Conservation (phyloP, 92 coral and sea anemone species). For the Phenganax stokvisi region DNA sequence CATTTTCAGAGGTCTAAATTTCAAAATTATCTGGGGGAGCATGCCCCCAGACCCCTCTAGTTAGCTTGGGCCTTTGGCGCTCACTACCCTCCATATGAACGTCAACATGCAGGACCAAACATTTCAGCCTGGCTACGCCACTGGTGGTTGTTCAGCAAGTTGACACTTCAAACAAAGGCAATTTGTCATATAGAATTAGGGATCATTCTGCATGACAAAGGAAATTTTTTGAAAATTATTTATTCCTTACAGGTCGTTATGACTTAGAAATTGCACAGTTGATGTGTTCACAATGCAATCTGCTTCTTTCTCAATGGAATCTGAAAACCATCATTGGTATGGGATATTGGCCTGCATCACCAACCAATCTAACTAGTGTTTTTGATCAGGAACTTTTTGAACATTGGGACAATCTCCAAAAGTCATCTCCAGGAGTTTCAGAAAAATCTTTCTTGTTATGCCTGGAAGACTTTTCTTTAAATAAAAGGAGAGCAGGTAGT, state of each 20-base stretch:
- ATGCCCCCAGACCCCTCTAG: no score
- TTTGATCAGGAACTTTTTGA: constrained; percentile 16
- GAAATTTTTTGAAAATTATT: not conserved
- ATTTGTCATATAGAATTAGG: not conserved
- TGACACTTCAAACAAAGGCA: not conserved
- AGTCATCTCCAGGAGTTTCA: constrained; percentile 2
- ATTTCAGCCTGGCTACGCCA: no score
- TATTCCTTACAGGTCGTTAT: constrained; percentile 7
- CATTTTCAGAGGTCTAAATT: no score
- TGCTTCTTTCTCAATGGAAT: constrained; percentile 13
- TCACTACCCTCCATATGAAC: no score
- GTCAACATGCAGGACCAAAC: no score
- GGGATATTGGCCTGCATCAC: constrained; percentile 27
- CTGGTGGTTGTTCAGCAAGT: not conserved
- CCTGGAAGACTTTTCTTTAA: constrained; percentile 10
- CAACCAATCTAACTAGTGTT: constrained; percentile 1
- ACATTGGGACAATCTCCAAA: constrained; percentile 17
- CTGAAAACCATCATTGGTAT: constrained; percentile 13
- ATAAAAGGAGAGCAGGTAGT: constrained; percentile 6
- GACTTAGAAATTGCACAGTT: constrained; percentile 18
- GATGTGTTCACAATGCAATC: not conserved
- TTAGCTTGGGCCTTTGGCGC: no score
- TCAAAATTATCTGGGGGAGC: no score
- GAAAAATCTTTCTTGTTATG: constrained; percentile 15
- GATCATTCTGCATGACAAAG: not conserved